Conservation (phyloP, 2,888 invertebrate species). For the Ormyrus rosae region DNA sequence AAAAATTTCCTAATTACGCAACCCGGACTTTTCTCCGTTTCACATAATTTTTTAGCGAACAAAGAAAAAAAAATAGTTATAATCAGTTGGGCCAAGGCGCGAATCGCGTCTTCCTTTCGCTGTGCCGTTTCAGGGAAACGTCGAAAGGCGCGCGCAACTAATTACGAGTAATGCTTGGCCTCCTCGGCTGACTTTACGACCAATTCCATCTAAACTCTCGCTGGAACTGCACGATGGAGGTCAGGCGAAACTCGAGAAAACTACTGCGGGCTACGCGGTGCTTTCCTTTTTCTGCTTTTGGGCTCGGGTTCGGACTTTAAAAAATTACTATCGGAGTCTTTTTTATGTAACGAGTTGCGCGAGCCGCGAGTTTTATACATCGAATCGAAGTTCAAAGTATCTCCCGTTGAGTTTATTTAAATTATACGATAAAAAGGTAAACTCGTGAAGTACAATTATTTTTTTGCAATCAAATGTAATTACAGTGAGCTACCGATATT, state of each 20-base stretch:
- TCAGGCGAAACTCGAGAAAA: constrained; percentile 12
- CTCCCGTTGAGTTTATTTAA: too few relatives aligned
- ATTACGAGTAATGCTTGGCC: constrained; percentile 34
- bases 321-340: constrained; percentile 14
- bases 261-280: not conserved
- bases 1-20: constrained; percentile 45
- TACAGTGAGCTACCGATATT: too few relatives aligned
- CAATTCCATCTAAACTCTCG: constrained; percentile 14
- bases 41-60: not conserved
- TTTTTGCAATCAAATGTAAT: too few relatives aligned
- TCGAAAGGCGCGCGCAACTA: constrained; percentile 33
- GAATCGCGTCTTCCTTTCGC: not conserved
- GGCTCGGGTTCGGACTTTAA: not conserved
- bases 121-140: not conserved
- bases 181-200: constrained; percentile 16
- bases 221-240: not conserved
- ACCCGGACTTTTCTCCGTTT: constrained; percentile 12
- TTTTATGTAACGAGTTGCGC: not conserved
- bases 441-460: too few relatives aligned
- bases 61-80: too few relatives aligned
- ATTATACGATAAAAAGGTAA: too few relatives aligned
- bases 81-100: not conserved
- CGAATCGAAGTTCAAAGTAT: not conserved
- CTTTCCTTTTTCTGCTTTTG: not conserved
- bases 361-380: not conserved